Evolutionary conservation across 2,888 invertebrate genomes (phyloP), one percentile per base, ranked within the genome.

Genomic region (Tipula vernalis): DNA sequence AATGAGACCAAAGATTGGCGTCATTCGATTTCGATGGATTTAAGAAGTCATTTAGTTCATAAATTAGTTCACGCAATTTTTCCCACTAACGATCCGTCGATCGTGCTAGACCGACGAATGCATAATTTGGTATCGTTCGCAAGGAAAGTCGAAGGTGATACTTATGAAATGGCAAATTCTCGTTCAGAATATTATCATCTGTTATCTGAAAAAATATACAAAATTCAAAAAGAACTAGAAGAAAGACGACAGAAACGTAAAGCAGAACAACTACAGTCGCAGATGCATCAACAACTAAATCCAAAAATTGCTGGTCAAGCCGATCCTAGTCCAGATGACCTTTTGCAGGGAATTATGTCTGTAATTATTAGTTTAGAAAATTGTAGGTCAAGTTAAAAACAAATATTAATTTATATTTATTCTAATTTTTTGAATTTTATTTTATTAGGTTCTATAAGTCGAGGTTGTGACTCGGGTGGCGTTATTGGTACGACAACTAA

Each of bases 1-100:
- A 86, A 93, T 95, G 92, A 28, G 28, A 28, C 28, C 28, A 99
- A 98, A 92, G 98, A 98, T 91, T 99, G 99, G 99, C 98, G 99
- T 91, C 96, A 97, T 91, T 96, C 96, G 88, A 98, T 99, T 89
- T 99, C 98, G 87, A 96, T 97, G 88, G 99, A 99, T 94, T 95
- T 99, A 91, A 94, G 99, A 90, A 99, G 99, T 93, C 99, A 99
- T 92, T 95, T 99, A 89, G 99, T 99, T 89, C 98, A 99, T 92
- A 99, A 99, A 93, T 93, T 99, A 91, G 99, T 99, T 88, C 99
- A 99, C 94, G 99, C 99, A 87, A 99, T 99, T 91, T 99, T 99
- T 92, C 99, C 99, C 6, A 98, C 98, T 86, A 98, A 98, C 12
- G 99, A 99, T 92, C 98, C 98, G 36, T 96, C 96, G 88, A 98